Base-by-base conservation (phyloP, 2,888 invertebrate species). In the Thecocarcelia acutangulata region DNA sequence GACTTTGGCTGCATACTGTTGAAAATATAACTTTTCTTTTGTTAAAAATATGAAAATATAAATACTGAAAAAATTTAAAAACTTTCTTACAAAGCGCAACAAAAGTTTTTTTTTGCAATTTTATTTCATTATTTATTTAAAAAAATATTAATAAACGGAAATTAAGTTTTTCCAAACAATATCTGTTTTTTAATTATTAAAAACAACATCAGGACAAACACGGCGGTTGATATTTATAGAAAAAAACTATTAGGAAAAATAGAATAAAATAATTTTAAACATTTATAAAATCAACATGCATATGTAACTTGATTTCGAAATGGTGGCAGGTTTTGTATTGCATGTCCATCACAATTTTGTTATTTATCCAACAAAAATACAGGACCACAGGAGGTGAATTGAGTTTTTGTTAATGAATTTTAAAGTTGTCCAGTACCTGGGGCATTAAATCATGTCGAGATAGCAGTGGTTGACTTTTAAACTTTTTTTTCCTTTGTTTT, bases 101-200 rank as follows among this genome's bases (percentile, higher is more conserved):
- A 59, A 61, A 70, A 64, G 54, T 37, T 64, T 70, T 63, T 70
- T 63, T 52, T n/a, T 46, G 12, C 42, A 64, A 17, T 48, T 44
- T 50, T 17, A 56, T 50, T 70, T 63, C 17, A 11, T 61, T 24
- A 46, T 54, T 33, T 24, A 12, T 21, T 6, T 1, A 50, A 46
- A 42, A 68, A 17, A 28, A 28, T n/a, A n/a, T 64, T 15, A 59
- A 70, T 44, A 46, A 69, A 59, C 58, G 74, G 70, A 80, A 64
- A 64, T 78, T 80, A 64, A 44, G 37, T 56, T 58, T 69, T 72
- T 80, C 54, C 9, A n/a, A 52, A 64, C 70, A 75, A 75, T 64
- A 42, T 63, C 11, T 69, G 56, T 59, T 19, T 64, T 44, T 66
- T 75, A 75, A 70, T 66, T 70, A 59, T 66, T 69, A 17, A 58